Evolutionary conservation across 2,113 vertebrate genomes (phyloP).

Genomic region (Mugil cephalus): DNA sequence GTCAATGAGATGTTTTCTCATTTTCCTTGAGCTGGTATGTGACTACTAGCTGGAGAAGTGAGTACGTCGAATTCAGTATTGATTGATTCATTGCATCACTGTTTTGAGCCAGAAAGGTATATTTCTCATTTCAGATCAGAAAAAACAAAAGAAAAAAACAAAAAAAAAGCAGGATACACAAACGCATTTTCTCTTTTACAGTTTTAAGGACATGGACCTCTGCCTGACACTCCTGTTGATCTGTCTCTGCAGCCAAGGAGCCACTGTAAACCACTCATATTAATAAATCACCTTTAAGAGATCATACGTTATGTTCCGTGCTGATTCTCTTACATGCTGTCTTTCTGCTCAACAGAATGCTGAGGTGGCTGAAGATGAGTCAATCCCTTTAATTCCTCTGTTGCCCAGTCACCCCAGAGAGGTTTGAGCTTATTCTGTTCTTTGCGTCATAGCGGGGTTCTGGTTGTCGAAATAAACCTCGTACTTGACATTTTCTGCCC

Average conservation of each 20-base stretch:
- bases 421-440: constrained; percentile 54
- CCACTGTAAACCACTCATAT: constrained; percentile 73
- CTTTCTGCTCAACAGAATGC: constrained; percentile 71
- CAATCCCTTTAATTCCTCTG: constrained; percentile 63
- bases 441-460: too few relatives aligned
- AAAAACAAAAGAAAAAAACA: too few relatives aligned
- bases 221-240: constrained; percentile 83
- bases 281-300: neutral
- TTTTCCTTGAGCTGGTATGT: neutral
- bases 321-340: constrained; percentile 3
- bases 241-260: constrained; percentile 77
- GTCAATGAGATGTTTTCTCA: constrained; percentile 1
- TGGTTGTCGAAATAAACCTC: neutral
- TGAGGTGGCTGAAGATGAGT: constrained; percentile 71
- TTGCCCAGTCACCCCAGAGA: constrained; percentile 60
- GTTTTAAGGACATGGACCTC: constrained; percentile 81
- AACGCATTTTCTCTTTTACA: constrained; percentile 51
- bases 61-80: neutral
- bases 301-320: neutral
- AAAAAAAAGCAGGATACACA: neutral
- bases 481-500: constrained; percentile 9
- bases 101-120: neutral
- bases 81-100: constrained; percentile 4
- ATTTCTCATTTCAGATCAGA: constrained; percentile 15
- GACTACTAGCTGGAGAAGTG: neutral